Percentiles rank a stretch among this genome's conserved stretches.
Evolutionary conservation across 30 jellyfish, hydroid and myxozoan species (phyloP).

Genomic region (Aurelia sp.): DNA sequence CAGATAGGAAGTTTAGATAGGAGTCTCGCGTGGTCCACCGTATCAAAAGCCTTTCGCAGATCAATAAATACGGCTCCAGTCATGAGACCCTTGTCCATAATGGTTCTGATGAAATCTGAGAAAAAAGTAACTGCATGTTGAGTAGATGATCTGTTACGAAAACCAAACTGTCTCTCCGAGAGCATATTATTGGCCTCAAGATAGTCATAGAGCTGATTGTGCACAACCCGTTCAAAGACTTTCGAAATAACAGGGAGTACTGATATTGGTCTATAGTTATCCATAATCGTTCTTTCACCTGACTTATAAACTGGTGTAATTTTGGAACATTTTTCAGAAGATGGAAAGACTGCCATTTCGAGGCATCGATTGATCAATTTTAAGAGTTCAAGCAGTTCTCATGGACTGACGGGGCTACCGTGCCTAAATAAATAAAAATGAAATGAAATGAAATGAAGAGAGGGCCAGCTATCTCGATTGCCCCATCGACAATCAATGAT

Average conservation of each 20-base stretch:
- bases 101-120: constrained; percentile 44
- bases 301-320: constrained; percentile 57
- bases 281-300: constrained; percentile 30
- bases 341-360: too few relatives aligned
- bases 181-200: constrained; percentile 38
- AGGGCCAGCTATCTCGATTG: constrained; percentile 72
- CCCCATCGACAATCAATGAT: constrained; percentile 51
- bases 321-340: constrained; percentile 11
- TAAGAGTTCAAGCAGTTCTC: too few relatives aligned
- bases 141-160: constrained; percentile 31
- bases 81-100: too few relatives aligned
- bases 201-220: constrained; percentile 54
- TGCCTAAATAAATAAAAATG: too few relatives aligned
- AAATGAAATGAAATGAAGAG: too few relatives aligned
- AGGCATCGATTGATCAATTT: too few relatives aligned
- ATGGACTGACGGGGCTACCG: too few relatives aligned
- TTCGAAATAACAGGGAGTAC: constrained; percentile 65
- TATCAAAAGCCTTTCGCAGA: too few relatives aligned
- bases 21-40: too few relatives aligned
- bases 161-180: constrained; percentile 55
- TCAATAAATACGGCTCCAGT: too few relatives aligned
- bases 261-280: constrained; percentile 59
- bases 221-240: constrained; percentile 48
- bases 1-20: too few relatives aligned
- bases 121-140: constrained; percentile 58